Base-by-base conservation (phyloP, 1,140 invertebrate genomes). In the Neodiprion fabricii region DNA sequence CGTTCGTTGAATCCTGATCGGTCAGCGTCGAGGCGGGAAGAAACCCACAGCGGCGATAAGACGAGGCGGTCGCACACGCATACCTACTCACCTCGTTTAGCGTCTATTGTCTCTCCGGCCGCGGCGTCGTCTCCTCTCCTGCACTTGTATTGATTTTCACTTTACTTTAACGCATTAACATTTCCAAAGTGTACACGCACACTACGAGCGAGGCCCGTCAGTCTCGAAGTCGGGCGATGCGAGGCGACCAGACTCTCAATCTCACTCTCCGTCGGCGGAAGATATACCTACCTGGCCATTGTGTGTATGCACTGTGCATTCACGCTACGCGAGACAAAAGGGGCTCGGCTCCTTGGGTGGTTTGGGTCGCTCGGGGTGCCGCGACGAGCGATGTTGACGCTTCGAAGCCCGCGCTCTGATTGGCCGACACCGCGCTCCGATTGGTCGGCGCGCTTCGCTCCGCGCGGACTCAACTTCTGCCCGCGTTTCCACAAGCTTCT, bases 311-410 rank as follows among this genome's bases (percentile, higher is more conserved):
- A 83, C 73, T 75, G 79, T 82, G 82, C 83, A 84, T 86, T 86
- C 81, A 82, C 82, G 81, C 76, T 23, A 48, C 53, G 74, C 79
- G 78, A 83, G 81, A 88, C 85, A 86, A 88, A 86, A 86, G 85
- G 79, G 70, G 75, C 78, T 12, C 53, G 74, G 76, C 81, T 85
- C 79, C 83, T 84, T 85, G 82, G 83, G 85, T 84, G 85, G 85
- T 79, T 85, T 79, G 71, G 73, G 49, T 71, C 75, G 28, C 5
- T 40, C 28, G 28, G 28, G 2, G 14, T 66, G 14, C 14, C 14
- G 68, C 23, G 68, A 11, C 68, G 69, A 72, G 53, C 11, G n/a
- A 12, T 68, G 68, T 53, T 61, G 67, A 53, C 10, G 61, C 70
- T 53, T 9, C 12, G 74, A 72, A 28, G 49, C 21, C 61, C 14